Conservation (phyloP, 2,797 vertebrate genomes). For the Pseudocheirus occidentalis region DNA sequence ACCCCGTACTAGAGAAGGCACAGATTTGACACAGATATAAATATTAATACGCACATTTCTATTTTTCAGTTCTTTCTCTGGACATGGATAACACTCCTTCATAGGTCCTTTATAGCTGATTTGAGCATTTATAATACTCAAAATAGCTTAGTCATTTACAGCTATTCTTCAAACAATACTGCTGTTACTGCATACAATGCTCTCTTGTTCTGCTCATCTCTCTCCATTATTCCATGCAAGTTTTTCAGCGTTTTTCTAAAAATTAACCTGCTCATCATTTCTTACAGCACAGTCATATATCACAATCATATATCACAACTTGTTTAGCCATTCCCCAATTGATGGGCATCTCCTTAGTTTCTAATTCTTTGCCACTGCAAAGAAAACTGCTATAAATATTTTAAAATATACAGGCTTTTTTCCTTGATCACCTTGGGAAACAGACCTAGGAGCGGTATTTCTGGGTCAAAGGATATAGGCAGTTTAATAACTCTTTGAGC, state of each 20-base stretch:
- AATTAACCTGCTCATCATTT: not conserved
- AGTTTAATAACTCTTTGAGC: not conserved
- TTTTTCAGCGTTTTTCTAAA: not conserved
- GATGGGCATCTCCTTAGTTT: not conserved
- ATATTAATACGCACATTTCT: not conserved
- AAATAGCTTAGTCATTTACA: not conserved
- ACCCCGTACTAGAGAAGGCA: not conserved
- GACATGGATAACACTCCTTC: not conserved
- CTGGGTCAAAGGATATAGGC: not conserved
- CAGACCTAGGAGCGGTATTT: not conserved
- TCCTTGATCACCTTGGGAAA: not conserved
- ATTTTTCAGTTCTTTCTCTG: not conserved
- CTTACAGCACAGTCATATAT: not conserved
- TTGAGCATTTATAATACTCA: not conserved
- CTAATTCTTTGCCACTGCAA: not conserved
- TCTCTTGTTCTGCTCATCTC: not conserved
- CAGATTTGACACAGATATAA: not conserved
- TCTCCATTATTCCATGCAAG: not conserved
- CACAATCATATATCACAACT: not conserved
- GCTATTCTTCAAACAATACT: not conserved
- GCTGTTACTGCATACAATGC: not conserved
- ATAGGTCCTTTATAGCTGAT: not conserved
- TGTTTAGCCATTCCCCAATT: not conserved
- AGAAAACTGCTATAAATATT: not conserved
- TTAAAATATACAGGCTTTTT: not conserved